Base-by-base conservation (phyloP, 2,113 vertebrate species). In the Menura novaehollandiae region DNA sequence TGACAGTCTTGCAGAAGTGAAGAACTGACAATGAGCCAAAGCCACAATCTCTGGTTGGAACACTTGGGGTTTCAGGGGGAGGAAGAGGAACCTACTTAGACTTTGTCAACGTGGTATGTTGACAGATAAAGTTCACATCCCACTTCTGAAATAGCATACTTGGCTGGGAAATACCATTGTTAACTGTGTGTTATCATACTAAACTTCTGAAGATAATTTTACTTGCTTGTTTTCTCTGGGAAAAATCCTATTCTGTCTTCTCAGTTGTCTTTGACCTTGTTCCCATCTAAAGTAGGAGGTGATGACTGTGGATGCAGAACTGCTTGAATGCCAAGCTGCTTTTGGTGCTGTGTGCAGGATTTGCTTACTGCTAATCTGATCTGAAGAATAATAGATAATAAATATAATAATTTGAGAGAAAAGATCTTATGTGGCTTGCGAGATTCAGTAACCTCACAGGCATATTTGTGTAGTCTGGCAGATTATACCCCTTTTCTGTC, bases 31-130 rank as follows among this genome's bases (percentile, higher is more conserved):
- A 5, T 15, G 67, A 81, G 79, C 91, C 91, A 94, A 92, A 89
- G 35, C 72, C 73, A 10, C 58, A 85, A 1, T 30, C 79, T 91
- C 49, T 53, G 43, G 43, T 30, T 93, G 81, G 51, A 92, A 64
- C 13, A 3, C 20, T 87, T 39, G 12, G 52, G 63, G n/a, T 71
- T 85, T 63, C 43, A 37, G 41, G 41, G 77, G 18, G 69, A 60
- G 79, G 83, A 66, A 60, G 84, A 87, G 26, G 64, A 84, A 66
- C 39, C n/a, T 32, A 15, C 82, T 84, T 62, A 47, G 26, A 53
- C 58, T 84, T 78, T 93, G 76, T 94, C 62, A 63, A 78, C 17
- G 24, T 95, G 89, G 52, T 74, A 26, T 89, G 89, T 85, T 95
- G 93, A 72, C 69, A 91, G 84, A 84, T 91, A 28, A 72, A 97